A percentile compares a stretch with the other conserved stretches of the same genome.
phyloP scores from a whole-genome alignment of 2,113 vertebrate genomes.

The Bungarus multicinctus region DNA sequence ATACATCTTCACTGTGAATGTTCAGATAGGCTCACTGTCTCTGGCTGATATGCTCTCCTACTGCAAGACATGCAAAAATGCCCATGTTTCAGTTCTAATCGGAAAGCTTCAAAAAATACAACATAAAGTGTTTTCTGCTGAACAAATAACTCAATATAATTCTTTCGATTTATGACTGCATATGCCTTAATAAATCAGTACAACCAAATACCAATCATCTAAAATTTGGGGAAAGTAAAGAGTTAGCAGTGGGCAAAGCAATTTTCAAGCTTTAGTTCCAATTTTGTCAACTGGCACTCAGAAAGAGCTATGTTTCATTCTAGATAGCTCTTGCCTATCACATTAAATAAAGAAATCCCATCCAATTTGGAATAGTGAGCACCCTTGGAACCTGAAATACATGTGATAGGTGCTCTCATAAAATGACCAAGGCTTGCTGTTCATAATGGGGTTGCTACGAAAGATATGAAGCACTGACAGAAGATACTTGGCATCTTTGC shows the following conservation, averaged over 20 bases:
- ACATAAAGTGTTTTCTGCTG: background rate
- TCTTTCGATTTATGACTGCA: background rate
- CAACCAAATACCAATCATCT: background rate
- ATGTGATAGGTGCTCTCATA: background rate
- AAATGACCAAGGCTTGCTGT: background rate
- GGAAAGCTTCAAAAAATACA: background rate
- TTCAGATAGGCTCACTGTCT: slow-evolving; percentile 70
- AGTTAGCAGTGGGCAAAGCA: background rate
- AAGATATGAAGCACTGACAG: background rate
- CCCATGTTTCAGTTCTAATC: background rate
- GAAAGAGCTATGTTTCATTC: background rate
- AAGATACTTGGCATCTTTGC: background rate
- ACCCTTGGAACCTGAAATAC: background rate
- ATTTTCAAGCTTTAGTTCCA: background rate
- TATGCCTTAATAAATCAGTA: background rate
- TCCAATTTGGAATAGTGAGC: background rate
- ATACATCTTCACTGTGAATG: slow-evolving; percentile 83
- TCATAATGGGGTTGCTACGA: background rate
- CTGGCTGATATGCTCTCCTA: slow-evolving; percentile 42
- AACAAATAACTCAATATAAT: background rate
- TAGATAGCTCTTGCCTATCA: background rate
- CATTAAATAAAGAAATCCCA: background rate
- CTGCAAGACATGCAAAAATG: background rate
- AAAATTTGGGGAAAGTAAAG: background rate
- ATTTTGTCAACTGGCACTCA: background rate